Evolutionary conservation across 1,140 invertebrate genomes (phyloP).

Genomic region (Notospermus geniculatus): DNA sequence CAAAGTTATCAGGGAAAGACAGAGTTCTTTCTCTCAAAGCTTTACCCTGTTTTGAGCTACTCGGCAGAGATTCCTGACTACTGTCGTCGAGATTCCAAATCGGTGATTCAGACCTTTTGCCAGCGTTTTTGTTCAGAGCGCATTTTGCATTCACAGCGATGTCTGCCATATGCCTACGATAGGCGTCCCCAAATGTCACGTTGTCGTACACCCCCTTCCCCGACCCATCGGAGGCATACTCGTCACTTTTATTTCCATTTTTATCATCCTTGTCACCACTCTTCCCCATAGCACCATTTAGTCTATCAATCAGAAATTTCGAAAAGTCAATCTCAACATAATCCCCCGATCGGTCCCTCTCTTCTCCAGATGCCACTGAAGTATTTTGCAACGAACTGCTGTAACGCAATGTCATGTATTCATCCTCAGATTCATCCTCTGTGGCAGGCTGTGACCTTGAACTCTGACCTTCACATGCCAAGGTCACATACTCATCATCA

Average conservation of each 20-base stretch:
- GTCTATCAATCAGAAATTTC: background rate
- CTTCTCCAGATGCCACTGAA: background rate
- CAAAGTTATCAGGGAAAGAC: too few relatives aligned
- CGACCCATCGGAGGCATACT: background rate
- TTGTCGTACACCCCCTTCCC: conserved; percentile 8
- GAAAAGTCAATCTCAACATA: background rate
- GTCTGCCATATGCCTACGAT: conserved; percentile 1
- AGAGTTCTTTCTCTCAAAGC: too few relatives aligned
- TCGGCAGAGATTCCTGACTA: too few relatives aligned
- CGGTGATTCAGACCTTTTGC: too few relatives aligned
- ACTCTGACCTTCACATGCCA: background rate
- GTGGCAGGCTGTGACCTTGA: background rate
- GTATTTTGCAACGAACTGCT: background rate
- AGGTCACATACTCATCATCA: conserved; percentile 6
- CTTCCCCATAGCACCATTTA: background rate
- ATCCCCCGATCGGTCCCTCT: background rate
- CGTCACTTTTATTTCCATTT: background rate
- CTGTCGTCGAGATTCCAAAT: too few relatives aligned
- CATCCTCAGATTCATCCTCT: background rate
- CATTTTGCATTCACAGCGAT: too few relatives aligned
- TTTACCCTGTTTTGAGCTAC: too few relatives aligned
- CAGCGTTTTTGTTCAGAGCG: too few relatives aligned
- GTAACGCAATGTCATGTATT: background rate
- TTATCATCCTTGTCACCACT: conserved; percentile 1
- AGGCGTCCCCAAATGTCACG: conserved; percentile 1